Conservation (phyloP, 2,797 vertebrate species). For the Pipistrellus nathusii region DNA sequence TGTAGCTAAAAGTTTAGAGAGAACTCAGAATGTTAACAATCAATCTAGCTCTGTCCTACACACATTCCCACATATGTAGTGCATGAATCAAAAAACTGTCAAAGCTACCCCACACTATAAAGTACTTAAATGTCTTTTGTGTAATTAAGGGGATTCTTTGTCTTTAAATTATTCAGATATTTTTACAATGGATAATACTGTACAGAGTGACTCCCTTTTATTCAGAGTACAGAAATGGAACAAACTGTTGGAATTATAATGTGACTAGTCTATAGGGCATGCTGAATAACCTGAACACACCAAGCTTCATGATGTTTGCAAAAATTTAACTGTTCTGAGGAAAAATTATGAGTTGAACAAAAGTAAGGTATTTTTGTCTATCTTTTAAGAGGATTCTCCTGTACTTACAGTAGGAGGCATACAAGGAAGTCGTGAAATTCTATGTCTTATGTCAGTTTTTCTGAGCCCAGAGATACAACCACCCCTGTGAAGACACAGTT, state of each 20-base stretch:
- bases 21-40: constrained; percentile 4
- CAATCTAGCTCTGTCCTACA: background rate
- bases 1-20: background rate
- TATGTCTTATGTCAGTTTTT: background rate
- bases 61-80: too few relatives aligned
- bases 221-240: background rate
- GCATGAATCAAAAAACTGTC: background rate
- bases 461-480: background rate
- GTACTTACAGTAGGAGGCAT: background rate
- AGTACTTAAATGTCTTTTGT: constrained; percentile 1
- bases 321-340: constrained; percentile 16
- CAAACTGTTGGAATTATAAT: background rate
- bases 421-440: background rate
- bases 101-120: background rate
- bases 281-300: background rate
- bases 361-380: background rate
- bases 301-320: background rate
- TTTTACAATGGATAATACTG: background rate
- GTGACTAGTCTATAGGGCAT: background rate
- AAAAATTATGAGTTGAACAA: background rate
- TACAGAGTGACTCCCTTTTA: background rate
- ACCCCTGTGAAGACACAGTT: background rate
- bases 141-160: constrained; percentile 4
- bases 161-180: background rate
- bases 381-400: background rate